These are phyloP conservation scores for Notodonta dromedarius DNA, from an alignment of 2,888 invertebrate species.

Conservation along the genomic window DNA sequence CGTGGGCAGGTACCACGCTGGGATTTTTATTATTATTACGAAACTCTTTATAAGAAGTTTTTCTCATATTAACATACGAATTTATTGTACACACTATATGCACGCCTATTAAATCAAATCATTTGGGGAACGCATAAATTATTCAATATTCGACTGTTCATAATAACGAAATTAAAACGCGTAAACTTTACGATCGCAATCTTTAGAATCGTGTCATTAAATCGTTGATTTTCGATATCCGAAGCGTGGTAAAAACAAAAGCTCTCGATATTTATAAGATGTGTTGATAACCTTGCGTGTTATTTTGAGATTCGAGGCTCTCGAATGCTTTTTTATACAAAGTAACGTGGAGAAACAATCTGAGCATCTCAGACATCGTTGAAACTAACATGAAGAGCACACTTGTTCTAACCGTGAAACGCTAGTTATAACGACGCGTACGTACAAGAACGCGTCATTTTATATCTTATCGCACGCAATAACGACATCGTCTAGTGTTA, in stretches of 20 bases:
- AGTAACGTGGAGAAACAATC: not conserved
- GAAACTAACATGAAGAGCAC: too few relatives aligned
- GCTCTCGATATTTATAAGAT: not conserved
- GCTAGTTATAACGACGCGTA: not conserved
- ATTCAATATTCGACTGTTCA: slow-evolving; percentile 16
- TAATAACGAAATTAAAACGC: slow-evolving; percentile 13
- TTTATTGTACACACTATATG: slow-evolving; percentile 23
- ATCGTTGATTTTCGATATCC: not conserved
- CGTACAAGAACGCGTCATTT: slow-evolving; percentile 17
- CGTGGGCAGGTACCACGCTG: slow-evolving; percentile 40
- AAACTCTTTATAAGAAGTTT: slow-evolving; percentile 31
- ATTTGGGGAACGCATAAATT: slow-evolving; percentile 11
- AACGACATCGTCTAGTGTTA: slow-evolving; percentile 29
- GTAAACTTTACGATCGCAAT: slow-evolving; percentile 13
- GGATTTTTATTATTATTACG: slow-evolving; percentile 45
- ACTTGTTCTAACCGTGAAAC: not conserved
- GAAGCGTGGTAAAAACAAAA: not conserved
- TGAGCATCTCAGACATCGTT: too few relatives aligned
- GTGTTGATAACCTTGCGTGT: not conserved
- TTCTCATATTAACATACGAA: slow-evolving; percentile 42
- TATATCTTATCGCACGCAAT: slow-evolving; percentile 25
- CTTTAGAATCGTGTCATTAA: not conserved
- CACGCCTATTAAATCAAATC: slow-evolving; percentile 31
- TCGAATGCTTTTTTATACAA: not conserved
- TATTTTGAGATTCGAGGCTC: not conserved